These are phyloP conservation scores for Drosophila sechellia DNA, from an alignment of 1,140 invertebrate genomes.

Conservation along the genomic window DNA sequence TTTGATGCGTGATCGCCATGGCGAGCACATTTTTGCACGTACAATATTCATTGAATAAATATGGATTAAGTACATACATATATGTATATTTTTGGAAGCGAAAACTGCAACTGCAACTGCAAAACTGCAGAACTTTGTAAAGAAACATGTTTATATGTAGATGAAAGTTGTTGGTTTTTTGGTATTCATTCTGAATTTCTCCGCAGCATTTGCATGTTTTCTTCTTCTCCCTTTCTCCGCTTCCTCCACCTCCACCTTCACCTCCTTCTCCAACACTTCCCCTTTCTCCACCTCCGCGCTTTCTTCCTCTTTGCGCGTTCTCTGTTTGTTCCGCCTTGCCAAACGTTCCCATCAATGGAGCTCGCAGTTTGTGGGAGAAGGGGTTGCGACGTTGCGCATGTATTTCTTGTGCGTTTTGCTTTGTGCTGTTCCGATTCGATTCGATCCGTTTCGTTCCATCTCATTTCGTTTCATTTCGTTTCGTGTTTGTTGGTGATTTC, in stretches of 20 bases:
- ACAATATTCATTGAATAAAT: background rate
- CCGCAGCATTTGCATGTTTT: constrained; percentile 29
- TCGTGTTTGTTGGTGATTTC: constrained; percentile 22
- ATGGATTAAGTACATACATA: no score
- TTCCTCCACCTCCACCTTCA: background rate
- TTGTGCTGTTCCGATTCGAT: no score
- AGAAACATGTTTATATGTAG: no score
- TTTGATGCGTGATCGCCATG: background rate
- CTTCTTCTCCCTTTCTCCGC: background rate
- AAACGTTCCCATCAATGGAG: constrained; percentile 69
- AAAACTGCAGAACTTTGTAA: no score
- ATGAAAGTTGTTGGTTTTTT: background rate
- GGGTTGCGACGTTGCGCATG: constrained; percentile 23
- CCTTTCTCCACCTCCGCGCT: no score
- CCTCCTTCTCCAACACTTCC: no score
- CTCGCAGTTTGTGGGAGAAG: background rate
- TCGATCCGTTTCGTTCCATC: constrained; percentile 6
- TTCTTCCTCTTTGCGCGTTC: background rate
- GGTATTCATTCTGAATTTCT: background rate
- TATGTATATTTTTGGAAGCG: no score
- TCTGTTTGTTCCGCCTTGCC: constrained; percentile 61
- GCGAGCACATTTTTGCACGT: background rate
- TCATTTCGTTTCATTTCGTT: constrained; percentile 63
- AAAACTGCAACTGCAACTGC: no score
- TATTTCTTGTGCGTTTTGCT: constrained; percentile 47